Conservation (phyloP, 1,140 invertebrate species). For the Whitmania pigra region DNA sequence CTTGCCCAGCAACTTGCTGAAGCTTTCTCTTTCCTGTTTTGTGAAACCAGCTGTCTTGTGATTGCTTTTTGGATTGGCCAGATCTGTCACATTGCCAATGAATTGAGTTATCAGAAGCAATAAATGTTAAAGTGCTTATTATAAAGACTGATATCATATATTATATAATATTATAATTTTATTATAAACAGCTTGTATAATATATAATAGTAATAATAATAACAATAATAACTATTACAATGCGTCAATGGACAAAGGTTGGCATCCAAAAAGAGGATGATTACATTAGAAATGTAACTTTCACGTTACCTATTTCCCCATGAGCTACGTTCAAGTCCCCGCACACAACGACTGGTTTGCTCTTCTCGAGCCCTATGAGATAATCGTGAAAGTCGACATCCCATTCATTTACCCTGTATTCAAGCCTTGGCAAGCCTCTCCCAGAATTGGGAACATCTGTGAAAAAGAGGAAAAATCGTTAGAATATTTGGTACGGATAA, state of each 20-base stretch:
- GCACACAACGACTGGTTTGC: conserved; percentile 85
- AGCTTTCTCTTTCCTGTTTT: conserved; percentile 73
- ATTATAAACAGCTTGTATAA: no score
- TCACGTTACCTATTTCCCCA: conserved; percentile 65
- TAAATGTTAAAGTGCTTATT: no score
- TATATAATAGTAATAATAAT: no score
- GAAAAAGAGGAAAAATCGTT: conserved; percentile 20
- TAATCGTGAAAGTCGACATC: conserved; percentile 66
- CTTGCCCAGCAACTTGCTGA: conserved; percentile 62
- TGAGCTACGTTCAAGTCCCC: conserved; percentile 97
- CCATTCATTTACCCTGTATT: conserved; percentile 75
- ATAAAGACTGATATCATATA: no score
- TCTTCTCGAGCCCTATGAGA: conserved; percentile 64
- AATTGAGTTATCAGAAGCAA: neutral
- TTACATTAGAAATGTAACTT: conserved; percentile 21
- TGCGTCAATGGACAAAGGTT: no score
- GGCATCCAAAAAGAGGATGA: no score
- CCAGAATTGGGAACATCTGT: conserved; percentile 65
- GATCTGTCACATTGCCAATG: conserved; percentile 52
- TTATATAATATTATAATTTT: no score
- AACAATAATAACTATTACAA: no score
- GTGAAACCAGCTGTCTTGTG: conserved; percentile 89
- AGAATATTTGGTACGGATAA: neutral
- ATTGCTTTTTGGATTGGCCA: conserved; percentile 86
- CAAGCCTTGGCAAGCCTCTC: conserved; percentile 66